Base-by-base conservation (phyloP, 2,888 invertebrate species). In the Eledona agricola region DNA sequence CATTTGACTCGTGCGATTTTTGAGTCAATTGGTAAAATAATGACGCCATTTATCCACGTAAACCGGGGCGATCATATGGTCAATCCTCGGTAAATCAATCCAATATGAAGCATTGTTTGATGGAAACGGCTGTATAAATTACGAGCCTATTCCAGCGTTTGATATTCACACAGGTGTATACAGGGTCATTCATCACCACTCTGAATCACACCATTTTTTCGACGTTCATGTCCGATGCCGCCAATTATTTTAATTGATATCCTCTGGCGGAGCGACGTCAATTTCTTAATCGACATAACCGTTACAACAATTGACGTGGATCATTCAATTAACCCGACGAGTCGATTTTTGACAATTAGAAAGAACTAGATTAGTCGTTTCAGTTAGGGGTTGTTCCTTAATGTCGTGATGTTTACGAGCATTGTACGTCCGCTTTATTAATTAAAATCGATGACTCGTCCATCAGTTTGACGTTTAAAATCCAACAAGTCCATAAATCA, bases 31-130 rank as follows among this genome's bases (percentile, higher is more conserved):
- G 10, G 40, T 19, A 19, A 40, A 40, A 28, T 40, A 40, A 40
- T 40, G 40, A 40, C 28, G 12, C 40, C 40, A 40, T 40, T 40
- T 40, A 40, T 40, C 40, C 28, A 28, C 11, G 40, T 40, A 40
- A 40, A 40, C 28, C 40, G 29, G 51, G 23, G 57, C 53, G 60
- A 58, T 64, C 62, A 53, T 62, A 67, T 62, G 62, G 63, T 60
- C 67, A 64, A 67, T 68, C 63, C 69, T 67, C 68, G 69, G 70
- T 74, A 73, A 73, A 74, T 74, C 74, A 74, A 72, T 73, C 72
- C 66, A 62, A 64, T 72, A 70, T 68, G 69, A 68, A 68, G 66
- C 66, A 69, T 68, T 69, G 71, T 72, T 72, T 72, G 71, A 72
- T 69, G 67, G 70, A 67, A 69, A 63, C 63, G 59, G 60, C 64